phyloP scores from a whole-genome alignment of 2,113 vertebrate species.

The Pica pica region DNA sequence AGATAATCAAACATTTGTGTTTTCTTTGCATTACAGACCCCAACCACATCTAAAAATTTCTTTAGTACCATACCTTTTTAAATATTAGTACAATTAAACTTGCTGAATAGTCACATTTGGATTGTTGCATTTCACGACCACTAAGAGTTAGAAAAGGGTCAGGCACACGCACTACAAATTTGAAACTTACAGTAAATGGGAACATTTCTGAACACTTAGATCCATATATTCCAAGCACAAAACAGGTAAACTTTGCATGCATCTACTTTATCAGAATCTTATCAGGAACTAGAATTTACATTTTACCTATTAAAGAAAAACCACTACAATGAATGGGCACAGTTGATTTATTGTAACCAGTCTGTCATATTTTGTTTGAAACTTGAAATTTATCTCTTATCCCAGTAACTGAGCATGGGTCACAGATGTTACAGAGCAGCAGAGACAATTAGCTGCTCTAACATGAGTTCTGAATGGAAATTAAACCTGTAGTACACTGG shows the following conservation, averaged over 20 bases:
- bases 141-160: background rate
- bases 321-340: background rate
- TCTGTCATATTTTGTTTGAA: background rate
- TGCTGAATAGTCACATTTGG: background rate
- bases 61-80: background rate
- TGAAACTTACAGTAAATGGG: background rate
- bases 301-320: background rate
- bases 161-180: background rate
- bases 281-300: background rate
- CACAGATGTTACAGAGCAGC: background rate
- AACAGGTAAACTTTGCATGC: background rate
- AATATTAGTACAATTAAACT: background rate
- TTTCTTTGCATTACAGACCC: background rate
- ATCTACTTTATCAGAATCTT: background rate
- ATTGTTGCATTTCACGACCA: background rate
- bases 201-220: background rate
- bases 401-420: background rate
- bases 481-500: background rate
- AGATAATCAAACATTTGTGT: background rate
- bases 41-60: background rate
- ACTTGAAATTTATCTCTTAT: background rate
- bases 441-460: background rate
- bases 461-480: background rate
- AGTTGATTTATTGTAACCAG: background rate
- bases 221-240: background rate